phyloP scores from a whole-genome alignment of 2,113 vertebrate genomes.

The Collichthys lucidus region DNA sequence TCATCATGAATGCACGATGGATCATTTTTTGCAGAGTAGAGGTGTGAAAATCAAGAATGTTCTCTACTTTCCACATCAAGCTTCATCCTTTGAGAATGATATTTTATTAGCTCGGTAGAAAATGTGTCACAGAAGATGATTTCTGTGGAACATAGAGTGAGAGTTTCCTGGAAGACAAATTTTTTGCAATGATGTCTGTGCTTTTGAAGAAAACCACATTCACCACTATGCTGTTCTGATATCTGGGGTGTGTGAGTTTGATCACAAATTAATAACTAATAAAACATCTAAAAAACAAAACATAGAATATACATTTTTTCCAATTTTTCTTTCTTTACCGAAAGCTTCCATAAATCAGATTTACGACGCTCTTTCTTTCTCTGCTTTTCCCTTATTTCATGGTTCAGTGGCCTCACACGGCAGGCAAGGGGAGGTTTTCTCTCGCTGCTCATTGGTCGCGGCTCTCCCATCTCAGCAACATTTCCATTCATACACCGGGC shows the following conservation, averaged over 20 bases:
- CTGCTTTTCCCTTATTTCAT: slow-evolving; percentile 81
- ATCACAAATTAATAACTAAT: not conserved
- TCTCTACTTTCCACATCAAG: not conserved
- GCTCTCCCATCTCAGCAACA: slow-evolving; percentile 67
- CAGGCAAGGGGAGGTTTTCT: slow-evolving; percentile 79
- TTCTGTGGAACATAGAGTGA: not conserved
- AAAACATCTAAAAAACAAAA: not conserved
- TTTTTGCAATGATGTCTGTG: slow-evolving; percentile 10
- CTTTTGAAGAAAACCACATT: not conserved
- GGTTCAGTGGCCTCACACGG: slow-evolving; percentile 81
- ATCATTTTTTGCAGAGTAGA: not conserved
- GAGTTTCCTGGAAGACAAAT: not conserved
- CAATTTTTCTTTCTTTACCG: not conserved
- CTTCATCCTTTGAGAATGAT: not conserved
- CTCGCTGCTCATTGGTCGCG: slow-evolving; percentile 82
- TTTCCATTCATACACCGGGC: slow-evolving; percentile 82
- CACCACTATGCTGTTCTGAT: no score
- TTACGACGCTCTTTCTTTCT: slow-evolving; percentile 77
- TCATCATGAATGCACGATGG: not conserved
- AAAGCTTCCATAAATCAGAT: slow-evolving; percentile 51
- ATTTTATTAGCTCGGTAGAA: not conserved
- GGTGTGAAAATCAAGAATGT: not conserved
- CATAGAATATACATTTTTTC: not conserved
- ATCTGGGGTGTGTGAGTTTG: not conserved
- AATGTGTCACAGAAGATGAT: not conserved